Conservation (phyloP, 2,797 vertebrate species). For the Gobionotothen gibberifrons region DNA sequence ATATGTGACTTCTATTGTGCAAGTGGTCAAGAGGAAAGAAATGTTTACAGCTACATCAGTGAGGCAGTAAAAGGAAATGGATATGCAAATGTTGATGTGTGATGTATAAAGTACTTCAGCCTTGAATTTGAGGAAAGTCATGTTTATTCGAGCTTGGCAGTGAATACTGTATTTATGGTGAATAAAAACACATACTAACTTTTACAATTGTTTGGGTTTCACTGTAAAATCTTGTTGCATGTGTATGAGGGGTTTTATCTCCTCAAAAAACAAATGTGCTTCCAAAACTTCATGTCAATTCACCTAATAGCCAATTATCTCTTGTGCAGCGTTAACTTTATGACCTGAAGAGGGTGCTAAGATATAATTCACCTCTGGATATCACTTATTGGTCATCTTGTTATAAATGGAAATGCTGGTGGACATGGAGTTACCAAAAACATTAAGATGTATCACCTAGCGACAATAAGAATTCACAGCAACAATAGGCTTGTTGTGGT, state of each 20-base stretch:
- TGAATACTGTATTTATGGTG: slow-evolving; percentile 67
- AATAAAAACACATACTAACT: slow-evolving; percentile 68
- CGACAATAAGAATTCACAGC: background rate
- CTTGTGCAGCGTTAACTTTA: background rate
- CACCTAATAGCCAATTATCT: background rate
- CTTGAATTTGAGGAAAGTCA: slow-evolving; percentile 45
- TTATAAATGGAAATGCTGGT: background rate
- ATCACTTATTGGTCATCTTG: background rate
- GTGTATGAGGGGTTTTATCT: background rate
- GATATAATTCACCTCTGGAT: background rate
- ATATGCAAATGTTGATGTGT: slow-evolving; percentile 56
- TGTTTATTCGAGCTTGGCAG: slow-evolving; percentile 54
- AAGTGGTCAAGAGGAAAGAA: slow-evolving; percentile 64
- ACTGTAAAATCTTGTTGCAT: background rate
- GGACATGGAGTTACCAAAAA: background rate
- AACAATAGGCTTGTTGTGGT: background rate
- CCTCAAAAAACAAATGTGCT: background rate
- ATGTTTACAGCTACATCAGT: slow-evolving; percentile 58
- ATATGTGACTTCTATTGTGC: slow-evolving; percentile 67
- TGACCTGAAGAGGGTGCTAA: background rate
- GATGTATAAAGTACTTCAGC: slow-evolving; percentile 43
- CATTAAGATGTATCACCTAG: background rate
- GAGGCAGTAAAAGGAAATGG: slow-evolving; percentile 21
- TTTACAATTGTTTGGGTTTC: slow-evolving; percentile 27
- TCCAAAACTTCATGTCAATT: background rate